phyloP scores from a whole-genome alignment of 1,140 invertebrate species.

The Dufourea novaeangliae region DNA sequence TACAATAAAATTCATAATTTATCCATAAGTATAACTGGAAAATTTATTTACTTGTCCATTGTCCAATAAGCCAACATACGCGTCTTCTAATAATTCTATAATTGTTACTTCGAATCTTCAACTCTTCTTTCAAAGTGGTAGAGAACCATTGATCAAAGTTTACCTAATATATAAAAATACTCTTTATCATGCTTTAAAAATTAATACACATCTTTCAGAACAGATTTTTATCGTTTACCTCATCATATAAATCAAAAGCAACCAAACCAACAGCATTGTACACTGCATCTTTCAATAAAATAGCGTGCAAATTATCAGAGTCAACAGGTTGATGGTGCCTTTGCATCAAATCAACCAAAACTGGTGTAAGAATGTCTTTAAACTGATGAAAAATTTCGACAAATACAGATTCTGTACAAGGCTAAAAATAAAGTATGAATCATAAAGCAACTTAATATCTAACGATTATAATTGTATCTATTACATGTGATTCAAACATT shows the following conservation, averaged over 20 bases:
- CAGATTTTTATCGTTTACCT: slow-evolving; percentile 82
- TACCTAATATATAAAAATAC: slow-evolving; percentile 80
- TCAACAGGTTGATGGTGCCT: slow-evolving; percentile 84
- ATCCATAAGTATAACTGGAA: background rate
- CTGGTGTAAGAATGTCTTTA: slow-evolving; percentile 85
- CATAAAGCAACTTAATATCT: slow-evolving; percentile 38
- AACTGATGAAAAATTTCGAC: slow-evolving; percentile 92
- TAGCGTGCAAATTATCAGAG: slow-evolving; percentile 87
- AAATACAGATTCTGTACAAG: slow-evolving; percentile 94
- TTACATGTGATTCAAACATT: slow-evolving; percentile 66
- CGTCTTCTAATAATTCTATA: slow-evolving; percentile 94
- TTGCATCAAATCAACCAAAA: slow-evolving; percentile 88
- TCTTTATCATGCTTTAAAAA: background rate
- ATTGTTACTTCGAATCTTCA: slow-evolving; percentile 91
- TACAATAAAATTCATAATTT: slow-evolving; percentile 16
- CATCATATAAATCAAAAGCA: slow-evolving; percentile 96
- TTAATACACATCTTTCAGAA: background rate
- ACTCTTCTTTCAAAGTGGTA: slow-evolving; percentile 90
- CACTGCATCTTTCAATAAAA: slow-evolving; percentile 95
- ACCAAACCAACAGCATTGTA: slow-evolving; percentile 95
- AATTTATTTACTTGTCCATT: slow-evolving; percentile 73
- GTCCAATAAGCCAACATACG: slow-evolving; percentile 92
- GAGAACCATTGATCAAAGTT: slow-evolving; percentile 97
- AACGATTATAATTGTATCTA: slow-evolving; percentile 28
- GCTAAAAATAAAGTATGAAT: slow-evolving; percentile 82